Evolutionary conservation across 2,113 vertebrate species (phyloP).

Genomic region (Scortum barcoo): DNA sequence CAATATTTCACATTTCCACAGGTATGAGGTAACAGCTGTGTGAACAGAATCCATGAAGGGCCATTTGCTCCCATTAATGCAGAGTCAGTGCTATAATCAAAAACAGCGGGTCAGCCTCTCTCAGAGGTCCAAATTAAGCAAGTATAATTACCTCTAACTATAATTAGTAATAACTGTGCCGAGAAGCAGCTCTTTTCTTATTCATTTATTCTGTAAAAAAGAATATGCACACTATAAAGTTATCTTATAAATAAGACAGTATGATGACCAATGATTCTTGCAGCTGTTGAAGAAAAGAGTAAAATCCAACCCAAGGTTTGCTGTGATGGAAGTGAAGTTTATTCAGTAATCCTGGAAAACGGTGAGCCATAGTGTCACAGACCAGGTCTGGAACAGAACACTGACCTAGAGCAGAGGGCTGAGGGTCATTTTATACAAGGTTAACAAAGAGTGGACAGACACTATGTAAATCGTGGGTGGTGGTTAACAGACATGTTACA

Average conservation of each 20-base stretch:
- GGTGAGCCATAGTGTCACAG: too few species aligned
- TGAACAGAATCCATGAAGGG: neutral
- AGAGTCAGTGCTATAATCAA: slow-evolving; percentile 2
- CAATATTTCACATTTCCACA: neutral
- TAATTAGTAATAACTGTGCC: slow-evolving; percentile 28
- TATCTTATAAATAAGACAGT: neutral
- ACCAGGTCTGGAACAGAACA: too few species aligned
- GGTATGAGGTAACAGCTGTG: neutral
- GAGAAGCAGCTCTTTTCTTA: neutral
- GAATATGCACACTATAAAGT: neutral
- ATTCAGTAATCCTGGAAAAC: too few species aligned
- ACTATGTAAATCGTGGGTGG: too few species aligned
- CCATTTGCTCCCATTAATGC: slow-evolving; percentile 22
- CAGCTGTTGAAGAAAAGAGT: too few species aligned
- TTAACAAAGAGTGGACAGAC: too few species aligned
- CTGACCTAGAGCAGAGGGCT: too few species aligned
- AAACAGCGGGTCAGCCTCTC: neutral
- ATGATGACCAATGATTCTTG: neutral
- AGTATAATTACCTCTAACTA: slow-evolving; percentile 26
- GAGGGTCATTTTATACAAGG: too few species aligned
- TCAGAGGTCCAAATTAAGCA: slow-evolving; percentile 16
- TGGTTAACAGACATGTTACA: too few species aligned
- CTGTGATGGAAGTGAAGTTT: too few species aligned
- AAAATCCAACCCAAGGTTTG: too few species aligned
- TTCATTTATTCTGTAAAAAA: slow-evolving; percentile 1